Evolutionary conservation across 2,113 vertebrate genomes (phyloP).

Genomic region (Clarias magur): DNA sequence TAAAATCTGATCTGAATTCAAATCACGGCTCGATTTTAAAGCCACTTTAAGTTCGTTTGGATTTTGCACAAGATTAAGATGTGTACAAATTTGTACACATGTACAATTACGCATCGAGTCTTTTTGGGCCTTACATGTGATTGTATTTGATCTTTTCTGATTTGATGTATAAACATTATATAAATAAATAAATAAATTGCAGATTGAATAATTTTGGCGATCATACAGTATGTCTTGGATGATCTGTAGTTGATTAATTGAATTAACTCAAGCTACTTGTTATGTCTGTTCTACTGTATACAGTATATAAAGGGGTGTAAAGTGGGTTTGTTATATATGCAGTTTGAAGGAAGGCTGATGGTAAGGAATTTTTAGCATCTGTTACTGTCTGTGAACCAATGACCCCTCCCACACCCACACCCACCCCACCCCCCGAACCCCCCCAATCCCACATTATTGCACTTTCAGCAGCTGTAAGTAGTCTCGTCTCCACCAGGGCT

Average conservation of each 20-base stretch:
- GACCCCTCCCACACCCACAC: no score
- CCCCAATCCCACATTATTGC: no score
- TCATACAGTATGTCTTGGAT: not conserved
- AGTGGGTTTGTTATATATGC: not conserved
- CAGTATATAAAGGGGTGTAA: not conserved
- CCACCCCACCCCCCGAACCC: no score
- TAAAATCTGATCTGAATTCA: not conserved
- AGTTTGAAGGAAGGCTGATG: not conserved
- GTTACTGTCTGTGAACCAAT: not conserved
- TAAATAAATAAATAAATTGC: no score
- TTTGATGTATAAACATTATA: no score
- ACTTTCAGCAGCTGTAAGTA: not conserved
- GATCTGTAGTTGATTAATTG: not conserved
- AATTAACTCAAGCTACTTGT: not conserved
- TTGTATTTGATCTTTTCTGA: not conserved
- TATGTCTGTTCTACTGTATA: not conserved
- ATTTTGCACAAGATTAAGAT: not conserved
- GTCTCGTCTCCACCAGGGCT: not conserved
- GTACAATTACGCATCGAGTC: no score
- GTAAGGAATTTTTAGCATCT: not conserved
- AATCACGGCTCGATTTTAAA: not conserved
- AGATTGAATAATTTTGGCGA: no score
- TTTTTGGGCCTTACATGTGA: not conserved
- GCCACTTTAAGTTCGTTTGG: not conserved
- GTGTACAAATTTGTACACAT: not conserved